A percentile compares a stretch with the other conserved stretches of the same genome.
Conservation (phyloP, 2,797 vertebrate genomes). For the Crocidura indochinensis region DNA sequence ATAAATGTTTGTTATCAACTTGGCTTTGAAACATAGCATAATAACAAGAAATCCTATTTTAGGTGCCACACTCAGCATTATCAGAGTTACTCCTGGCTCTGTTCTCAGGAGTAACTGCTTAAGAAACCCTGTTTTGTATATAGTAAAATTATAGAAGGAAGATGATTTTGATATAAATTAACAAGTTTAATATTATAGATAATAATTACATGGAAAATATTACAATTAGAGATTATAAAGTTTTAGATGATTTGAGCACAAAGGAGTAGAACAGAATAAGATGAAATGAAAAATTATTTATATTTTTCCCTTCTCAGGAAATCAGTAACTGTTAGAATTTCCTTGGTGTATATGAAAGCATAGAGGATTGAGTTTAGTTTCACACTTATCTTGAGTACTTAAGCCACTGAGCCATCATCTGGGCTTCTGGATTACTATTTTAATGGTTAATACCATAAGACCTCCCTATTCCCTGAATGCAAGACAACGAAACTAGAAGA, state of each 20-base stretch:
- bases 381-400: no score
- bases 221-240: background rate
- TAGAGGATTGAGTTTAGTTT: no score
- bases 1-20: background rate
- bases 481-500: constrained; percentile 33
- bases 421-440: background rate
- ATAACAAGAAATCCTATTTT: background rate
- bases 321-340: no score
- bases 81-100: no score
- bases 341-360: background rate
- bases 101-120: background rate
- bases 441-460: constrained; percentile 31
- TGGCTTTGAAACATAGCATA: background rate
- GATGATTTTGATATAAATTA: constrained; percentile 46
- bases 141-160: constrained; percentile 52
- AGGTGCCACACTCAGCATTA: no score
- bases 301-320: no score
- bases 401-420: no score
- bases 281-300: background rate
- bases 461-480: constrained; percentile 3
- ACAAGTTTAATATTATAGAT: constrained; percentile 19
- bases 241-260: constrained; percentile 16
- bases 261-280: background rate
- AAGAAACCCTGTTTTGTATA: background rate
- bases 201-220: background rate